Conservation (phyloP, 2,113 vertebrate species). For the Pleuronectes platessa region DNA sequence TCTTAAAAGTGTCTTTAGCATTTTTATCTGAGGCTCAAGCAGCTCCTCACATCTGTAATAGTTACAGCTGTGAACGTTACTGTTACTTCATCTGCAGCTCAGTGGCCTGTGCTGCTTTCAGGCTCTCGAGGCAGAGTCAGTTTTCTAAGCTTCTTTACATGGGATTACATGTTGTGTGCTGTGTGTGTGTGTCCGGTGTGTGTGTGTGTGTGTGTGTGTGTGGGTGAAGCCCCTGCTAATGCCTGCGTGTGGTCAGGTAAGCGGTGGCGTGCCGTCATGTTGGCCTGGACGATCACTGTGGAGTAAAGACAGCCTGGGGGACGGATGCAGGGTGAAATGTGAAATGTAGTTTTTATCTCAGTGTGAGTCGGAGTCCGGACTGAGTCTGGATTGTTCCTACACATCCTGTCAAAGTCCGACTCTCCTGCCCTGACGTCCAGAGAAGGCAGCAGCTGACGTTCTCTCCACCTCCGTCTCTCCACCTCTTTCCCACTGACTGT, state of each 20-base stretch:
- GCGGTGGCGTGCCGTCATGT: neutral
- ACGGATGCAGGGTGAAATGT: neutral
- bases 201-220: too few relatives aligned
- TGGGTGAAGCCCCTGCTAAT: too few relatives aligned
- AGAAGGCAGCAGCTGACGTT: neutral
- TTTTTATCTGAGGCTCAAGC: too few relatives aligned
- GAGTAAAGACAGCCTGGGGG: neutral
- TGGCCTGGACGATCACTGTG: neutral
- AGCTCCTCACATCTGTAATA: too few relatives aligned
- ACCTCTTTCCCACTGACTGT: constrained; percentile 17
- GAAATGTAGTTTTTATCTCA: neutral
- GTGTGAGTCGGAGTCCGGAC: neutral
- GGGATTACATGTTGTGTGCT: neutral
- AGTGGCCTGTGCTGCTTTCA: neutral
- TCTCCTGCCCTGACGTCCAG: neutral
- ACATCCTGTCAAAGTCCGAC: too few relatives aligned
- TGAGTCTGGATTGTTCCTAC: neutral
- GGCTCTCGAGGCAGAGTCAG: neutral
- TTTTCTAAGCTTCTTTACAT: neutral
- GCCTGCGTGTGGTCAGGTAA: neutral
- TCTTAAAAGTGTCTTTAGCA: too few relatives aligned
- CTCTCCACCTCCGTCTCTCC: neutral
- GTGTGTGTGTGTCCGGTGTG: too few relatives aligned
- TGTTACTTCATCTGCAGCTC: neutral
- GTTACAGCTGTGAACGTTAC: neutral